Conservation (phyloP, 2,113 vertebrate genomes). For the Trichechus manatus region DNA sequence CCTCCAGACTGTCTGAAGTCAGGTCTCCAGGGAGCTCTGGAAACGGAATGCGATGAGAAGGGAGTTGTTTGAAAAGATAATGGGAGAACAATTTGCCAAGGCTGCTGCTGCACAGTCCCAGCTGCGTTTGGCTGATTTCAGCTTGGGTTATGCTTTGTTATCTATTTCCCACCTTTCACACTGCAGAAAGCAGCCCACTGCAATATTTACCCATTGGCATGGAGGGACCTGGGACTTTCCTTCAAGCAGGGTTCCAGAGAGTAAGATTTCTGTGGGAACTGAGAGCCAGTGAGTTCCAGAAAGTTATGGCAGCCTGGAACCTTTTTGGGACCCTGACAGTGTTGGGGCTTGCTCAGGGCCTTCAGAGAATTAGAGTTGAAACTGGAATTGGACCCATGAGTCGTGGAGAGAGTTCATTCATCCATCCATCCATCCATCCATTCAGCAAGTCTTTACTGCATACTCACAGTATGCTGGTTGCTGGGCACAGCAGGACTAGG, state of each 20-base stretch:
- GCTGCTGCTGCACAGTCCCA: background rate
- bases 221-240: background rate
- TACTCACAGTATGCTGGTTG: rapidly evolving
- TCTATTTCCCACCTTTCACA: background rate
- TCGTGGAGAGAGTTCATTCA: rapidly evolving
- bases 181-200: background rate
- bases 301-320: background rate
- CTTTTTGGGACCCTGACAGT: background rate
- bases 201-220: background rate
- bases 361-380: background rate
- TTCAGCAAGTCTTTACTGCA: background rate
- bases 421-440: background rate
- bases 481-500: background rate
- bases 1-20: background rate
- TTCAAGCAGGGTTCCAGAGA: background rate
- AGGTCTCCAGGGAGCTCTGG: background rate
- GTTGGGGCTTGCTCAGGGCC: rapidly evolving
- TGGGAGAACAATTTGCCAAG: background rate
- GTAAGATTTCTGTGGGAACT: background rate
- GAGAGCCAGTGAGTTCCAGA: rapidly evolving
- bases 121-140: background rate
- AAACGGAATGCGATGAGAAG: background rate
- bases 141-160: background rate
- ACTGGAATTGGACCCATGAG: rapidly evolving
- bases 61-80: constrained; percentile 10